phyloP scores from a whole-genome alignment of 2,113 vertebrate species.

The Cariama cristata region DNA sequence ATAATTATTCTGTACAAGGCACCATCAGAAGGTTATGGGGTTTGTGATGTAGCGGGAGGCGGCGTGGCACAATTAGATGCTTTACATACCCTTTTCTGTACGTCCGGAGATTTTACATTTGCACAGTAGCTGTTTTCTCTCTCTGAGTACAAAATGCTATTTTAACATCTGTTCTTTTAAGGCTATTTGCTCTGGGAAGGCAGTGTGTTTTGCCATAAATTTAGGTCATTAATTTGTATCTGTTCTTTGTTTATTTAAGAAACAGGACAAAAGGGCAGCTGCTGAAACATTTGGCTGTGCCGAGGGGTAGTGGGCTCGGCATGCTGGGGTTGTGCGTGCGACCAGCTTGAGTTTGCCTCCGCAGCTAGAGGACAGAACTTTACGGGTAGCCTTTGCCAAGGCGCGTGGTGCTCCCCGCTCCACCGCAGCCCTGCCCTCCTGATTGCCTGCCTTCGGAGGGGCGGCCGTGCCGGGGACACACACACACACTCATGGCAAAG shows the following conservation, averaged over 20 bases:
- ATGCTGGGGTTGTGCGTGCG: slow-evolving; percentile 83
- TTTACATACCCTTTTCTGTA: slow-evolving; percentile 70
- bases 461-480: rapidly evolving
- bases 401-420: slow-evolving; percentile 61
- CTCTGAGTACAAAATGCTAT: slow-evolving; percentile 77
- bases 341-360: slow-evolving; percentile 94
- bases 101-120: slow-evolving; percentile 49
- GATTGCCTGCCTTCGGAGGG: slow-evolving; percentile 48
- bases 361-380: slow-evolving; percentile 87
- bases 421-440: slow-evolving; percentile 59
- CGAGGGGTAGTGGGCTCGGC: slow-evolving; percentile 93
- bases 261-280: slow-evolving; percentile 99
- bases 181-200: slow-evolving; percentile 84
- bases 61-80: slow-evolving; percentile 26
- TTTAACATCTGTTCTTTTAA: slow-evolving; percentile 94
- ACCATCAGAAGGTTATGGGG: slow-evolving; percentile 39
- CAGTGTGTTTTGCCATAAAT: slow-evolving; percentile 91
- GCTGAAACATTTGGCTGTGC: slow-evolving; percentile 99
- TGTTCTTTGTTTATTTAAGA: slow-evolving; percentile 99
- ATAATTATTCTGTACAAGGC: slow-evolving; percentile 50
- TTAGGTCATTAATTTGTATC: slow-evolving; percentile 99
- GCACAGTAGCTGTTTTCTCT: slow-evolving; percentile 66
- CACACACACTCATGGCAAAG: not conserved
- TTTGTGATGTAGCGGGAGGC: slow-evolving; percentile 6
- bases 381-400: slow-evolving; percentile 85